Percentiles rank a stretch among this genome's conserved stretches.
phyloP scores from a whole-genome alignment of 2,113 vertebrate species.

The Burhinus oedicnemus region DNA sequence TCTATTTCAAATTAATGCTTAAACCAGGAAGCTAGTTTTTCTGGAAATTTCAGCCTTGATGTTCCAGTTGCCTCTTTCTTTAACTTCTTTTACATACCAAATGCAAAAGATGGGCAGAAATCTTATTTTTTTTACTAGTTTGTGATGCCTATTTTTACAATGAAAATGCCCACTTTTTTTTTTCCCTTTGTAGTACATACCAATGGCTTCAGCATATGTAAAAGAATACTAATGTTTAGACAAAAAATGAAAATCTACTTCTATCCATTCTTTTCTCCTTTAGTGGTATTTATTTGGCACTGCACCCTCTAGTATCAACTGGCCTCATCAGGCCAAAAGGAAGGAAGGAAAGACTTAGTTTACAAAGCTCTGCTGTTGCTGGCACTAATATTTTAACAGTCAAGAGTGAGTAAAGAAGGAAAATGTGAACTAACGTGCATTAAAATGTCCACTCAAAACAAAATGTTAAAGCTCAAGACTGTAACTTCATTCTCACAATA shows the following conservation, averaged over 20 bases:
- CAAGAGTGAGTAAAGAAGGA: neutral
- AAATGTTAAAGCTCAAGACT: neutral
- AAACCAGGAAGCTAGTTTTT: neutral
- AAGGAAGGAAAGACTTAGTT: constrained; percentile 50
- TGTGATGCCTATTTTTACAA: neutral
- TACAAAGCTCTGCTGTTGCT: neutral
- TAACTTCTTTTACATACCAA: neutral
- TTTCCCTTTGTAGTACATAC: neutral
- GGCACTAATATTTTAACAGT: neutral
- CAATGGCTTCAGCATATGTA: neutral
- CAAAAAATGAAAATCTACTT: neutral
- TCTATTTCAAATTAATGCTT: neutral
- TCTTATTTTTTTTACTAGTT: neutral
- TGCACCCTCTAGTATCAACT: neutral
- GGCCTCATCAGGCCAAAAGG: neutral
- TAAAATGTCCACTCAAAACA: neutral
- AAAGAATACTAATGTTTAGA: neutral
- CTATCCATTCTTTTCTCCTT: neutral
- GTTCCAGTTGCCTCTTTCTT: neutral
- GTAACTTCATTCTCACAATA: neutral
- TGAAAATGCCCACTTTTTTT: neutral
- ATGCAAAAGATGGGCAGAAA: neutral
- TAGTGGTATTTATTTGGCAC: neutral
- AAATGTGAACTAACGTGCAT: neutral
- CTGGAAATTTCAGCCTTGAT: neutral